Evolutionary conservation across 2,888 invertebrate genomes (phyloP).

Genomic region (Drosophila seclusa): DNA sequence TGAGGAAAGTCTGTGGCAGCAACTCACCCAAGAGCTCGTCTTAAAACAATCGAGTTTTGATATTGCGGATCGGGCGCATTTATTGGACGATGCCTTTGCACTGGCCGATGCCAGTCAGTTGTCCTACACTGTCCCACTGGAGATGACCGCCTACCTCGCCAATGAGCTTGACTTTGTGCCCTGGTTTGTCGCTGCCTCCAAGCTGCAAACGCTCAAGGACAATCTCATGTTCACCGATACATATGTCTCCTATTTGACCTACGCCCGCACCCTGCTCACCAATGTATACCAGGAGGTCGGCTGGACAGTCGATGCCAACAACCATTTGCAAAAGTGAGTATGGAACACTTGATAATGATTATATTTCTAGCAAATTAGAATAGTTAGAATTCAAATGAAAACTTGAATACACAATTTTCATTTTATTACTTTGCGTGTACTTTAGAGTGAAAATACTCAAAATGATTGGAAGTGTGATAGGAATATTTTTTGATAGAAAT

Average conservation of each 20-base stretch:
- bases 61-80: constrained; percentile 90
- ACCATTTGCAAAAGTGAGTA: constrained; percentile 82
- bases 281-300: constrained; percentile 87
- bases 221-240: constrained; percentile 86
- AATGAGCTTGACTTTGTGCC: constrained; percentile 89
- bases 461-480: too few species aligned
- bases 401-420: too few species aligned
- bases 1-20: constrained; percentile 88
- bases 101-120: constrained; percentile 90
- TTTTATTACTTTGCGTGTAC: too few species aligned
- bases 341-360: too few species aligned
- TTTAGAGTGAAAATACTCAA: too few species aligned
- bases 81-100: constrained; percentile 93
- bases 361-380: too few species aligned
- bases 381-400: too few species aligned
- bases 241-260: constrained; percentile 86
- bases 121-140: constrained; percentile 88
- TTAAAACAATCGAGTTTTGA: constrained; percentile 83
- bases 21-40: constrained; percentile 80
- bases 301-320: constrained; percentile 87
- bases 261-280: constrained; percentile 87
- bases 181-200: constrained; percentile 89
- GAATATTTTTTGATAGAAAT: too few species aligned
- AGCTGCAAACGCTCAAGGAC: constrained; percentile 85
- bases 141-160: constrained; percentile 89